These are phyloP conservation scores for Carassius auratus DNA, from an alignment of 2,113 vertebrate species.

Conservation along the genomic window DNA sequence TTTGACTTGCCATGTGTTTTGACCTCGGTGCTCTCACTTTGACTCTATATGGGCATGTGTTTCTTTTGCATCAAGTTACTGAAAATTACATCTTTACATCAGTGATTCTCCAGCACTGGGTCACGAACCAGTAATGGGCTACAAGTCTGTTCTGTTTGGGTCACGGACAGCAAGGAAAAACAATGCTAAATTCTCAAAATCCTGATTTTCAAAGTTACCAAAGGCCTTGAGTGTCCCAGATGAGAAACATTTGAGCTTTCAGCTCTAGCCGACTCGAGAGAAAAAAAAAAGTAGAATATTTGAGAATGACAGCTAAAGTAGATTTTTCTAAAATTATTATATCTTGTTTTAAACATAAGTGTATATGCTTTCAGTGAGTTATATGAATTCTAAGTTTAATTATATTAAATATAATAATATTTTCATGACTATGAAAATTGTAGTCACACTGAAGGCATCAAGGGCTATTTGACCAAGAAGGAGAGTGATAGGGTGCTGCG, in stretches of 20 bases:
- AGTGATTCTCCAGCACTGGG: background rate
- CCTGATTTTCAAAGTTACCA: background rate
- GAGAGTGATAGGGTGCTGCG: no score
- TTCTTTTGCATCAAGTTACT: background rate
- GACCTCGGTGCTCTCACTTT: background rate
- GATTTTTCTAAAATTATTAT: no score
- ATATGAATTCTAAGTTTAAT: no score
- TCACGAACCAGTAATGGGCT: background rate
- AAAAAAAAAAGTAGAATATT: no score
- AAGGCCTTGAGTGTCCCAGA: background rate
- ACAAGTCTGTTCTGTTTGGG: background rate
- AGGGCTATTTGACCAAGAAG: no score
- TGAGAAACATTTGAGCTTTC: background rate
- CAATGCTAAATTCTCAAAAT: background rate
- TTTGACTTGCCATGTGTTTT: background rate
- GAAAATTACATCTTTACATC: background rate
- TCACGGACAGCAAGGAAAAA: background rate
- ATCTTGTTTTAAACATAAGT: no score
- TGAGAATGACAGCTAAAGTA: no score
- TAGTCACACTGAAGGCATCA: no score
- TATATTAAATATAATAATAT: no score
- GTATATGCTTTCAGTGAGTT: no score
- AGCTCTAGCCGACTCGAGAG: background rate
- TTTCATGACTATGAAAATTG: no score
- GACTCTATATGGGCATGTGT: conserved; percentile 15